Conservation (phyloP, 2,888 invertebrate species). For the Orthosia incerta region DNA sequence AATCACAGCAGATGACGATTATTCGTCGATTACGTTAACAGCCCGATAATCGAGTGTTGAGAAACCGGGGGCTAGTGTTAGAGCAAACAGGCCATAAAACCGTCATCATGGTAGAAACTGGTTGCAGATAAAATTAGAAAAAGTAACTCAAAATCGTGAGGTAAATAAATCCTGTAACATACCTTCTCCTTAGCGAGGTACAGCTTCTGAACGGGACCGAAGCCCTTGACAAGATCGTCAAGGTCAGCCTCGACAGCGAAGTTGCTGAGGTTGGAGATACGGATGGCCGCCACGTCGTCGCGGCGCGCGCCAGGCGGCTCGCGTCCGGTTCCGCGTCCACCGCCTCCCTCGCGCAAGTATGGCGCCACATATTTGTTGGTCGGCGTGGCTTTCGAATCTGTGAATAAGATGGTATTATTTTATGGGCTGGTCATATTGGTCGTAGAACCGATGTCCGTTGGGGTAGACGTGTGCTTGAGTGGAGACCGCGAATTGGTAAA, state of each 20-base stretch:
- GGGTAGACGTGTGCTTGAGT: no score
- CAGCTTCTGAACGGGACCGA: conserved; percentile 98
- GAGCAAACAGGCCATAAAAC: not conserved
- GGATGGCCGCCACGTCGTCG: conserved; percentile 97
- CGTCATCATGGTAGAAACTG: no score
- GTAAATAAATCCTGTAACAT: conserved; percentile 2
- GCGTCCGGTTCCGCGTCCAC: conserved; percentile 92
- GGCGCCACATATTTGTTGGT: conserved; percentile 96
- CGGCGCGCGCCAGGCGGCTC: conserved; percentile 93
- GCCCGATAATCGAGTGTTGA: no score
- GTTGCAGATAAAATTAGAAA: not conserved
- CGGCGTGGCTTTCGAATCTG: conserved; percentile 87
- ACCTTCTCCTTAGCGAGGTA: conserved; percentile 98
- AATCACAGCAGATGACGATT: no score
- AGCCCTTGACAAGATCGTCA: conserved; percentile 98
- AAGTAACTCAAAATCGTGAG: not conserved
- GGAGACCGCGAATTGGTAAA: no score
- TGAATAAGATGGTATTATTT: conserved; percentile 28
- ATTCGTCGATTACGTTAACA: no score
- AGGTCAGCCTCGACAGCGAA: conserved; percentile 98
- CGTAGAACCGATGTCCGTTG: no score
- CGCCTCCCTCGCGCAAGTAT: conserved; percentile 96
- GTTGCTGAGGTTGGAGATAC: conserved; percentile 99
- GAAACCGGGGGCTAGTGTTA: no score
- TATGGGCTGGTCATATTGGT: no score